Conservation (phyloP, 53 echinoderm and acorn worm genomes). For the Apostichopus leukothele region DNA sequence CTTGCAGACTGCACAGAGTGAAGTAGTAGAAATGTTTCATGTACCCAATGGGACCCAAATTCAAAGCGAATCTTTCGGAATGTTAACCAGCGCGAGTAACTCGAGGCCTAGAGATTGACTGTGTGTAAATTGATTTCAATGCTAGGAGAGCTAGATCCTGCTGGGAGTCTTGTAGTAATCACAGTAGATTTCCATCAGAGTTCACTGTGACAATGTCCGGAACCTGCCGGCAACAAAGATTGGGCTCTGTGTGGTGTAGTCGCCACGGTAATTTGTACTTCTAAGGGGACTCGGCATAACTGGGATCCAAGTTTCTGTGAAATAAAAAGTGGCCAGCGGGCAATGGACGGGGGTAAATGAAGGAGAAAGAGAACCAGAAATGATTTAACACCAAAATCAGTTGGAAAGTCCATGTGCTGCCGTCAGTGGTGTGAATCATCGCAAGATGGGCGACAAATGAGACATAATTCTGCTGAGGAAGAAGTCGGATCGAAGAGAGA, state of each 20-base stretch:
- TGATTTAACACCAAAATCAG: neutral
- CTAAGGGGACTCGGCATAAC: neutral
- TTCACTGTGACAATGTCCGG: constrained; percentile 41
- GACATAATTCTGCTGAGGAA: too few relatives aligned
- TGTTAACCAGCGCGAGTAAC: constrained; percentile 1
- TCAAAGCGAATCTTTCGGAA: constrained; percentile 23
- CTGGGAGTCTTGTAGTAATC: neutral
- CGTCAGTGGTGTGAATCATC: neutral
- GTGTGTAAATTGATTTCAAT: constrained; percentile 11
- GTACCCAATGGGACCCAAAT: constrained; percentile 28
- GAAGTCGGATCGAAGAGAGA: too few relatives aligned
- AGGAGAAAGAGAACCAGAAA: constrained; percentile 18
- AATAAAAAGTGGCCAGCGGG: constrained; percentile 20
- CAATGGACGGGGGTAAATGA: constrained; percentile 7
- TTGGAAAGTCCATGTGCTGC: neutral
- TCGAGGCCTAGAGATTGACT: constrained; percentile 6
- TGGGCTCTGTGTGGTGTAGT: constrained; percentile 43
- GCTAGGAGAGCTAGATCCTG: constrained; percentile 5
- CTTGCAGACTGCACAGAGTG: constrained; percentile 1
- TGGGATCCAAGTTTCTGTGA: constrained; percentile 20
- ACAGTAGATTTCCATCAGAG: constrained; percentile 1
- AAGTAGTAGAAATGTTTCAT: constrained; percentile 37
- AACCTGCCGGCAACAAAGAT: constrained; percentile 37
- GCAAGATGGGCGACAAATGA: neutral
- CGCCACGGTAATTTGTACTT: constrained; percentile 36